phyloP scores from a whole-genome alignment of 2,797 vertebrate species.

The Sciaenops ocellatus region DNA sequence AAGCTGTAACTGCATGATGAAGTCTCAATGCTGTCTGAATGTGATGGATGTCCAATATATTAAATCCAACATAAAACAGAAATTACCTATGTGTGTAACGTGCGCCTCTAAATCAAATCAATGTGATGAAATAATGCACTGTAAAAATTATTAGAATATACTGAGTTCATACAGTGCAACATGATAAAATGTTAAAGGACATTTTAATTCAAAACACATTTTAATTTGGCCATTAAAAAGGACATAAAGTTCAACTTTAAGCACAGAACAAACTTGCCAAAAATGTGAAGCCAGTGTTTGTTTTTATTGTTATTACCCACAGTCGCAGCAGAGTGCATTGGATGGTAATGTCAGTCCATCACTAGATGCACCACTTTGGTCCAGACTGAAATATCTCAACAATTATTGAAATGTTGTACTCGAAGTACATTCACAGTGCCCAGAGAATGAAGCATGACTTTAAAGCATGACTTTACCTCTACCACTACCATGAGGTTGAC shows the following conservation, averaged over 20 bases:
- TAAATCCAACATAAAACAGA: conserved; percentile 20
- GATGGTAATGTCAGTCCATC: not conserved
- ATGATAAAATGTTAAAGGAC: not conserved
- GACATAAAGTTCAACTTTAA: not conserved
- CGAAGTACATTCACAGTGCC: not conserved
- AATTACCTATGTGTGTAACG: conserved; percentile 1
- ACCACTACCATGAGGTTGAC: not conserved
- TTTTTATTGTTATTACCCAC: not conserved
- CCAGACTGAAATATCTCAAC: not conserved
- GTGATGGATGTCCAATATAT: conserved; percentile 44
- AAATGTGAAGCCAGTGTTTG: not conserved
- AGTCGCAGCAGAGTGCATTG: not conserved
- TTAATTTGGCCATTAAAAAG: not conserved
- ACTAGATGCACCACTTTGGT: not conserved
- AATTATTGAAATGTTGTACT: not conserved
- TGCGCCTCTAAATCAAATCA: conserved; percentile 14
- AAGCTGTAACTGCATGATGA: conserved; percentile 44
- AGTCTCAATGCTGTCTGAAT: conserved; percentile 48
- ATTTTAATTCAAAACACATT: not conserved
- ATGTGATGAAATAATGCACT: conserved; percentile 18
- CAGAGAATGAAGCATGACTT: not conserved
- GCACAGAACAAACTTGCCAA: not conserved
- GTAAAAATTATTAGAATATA: not conserved
- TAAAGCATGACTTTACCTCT: not conserved
- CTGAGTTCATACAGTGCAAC: not conserved